Evolutionary conservation across 2,113 vertebrate species (phyloP), one percentile per base, ranked within the genome.

Genomic region (Melanerpes aurifrons): DNA sequence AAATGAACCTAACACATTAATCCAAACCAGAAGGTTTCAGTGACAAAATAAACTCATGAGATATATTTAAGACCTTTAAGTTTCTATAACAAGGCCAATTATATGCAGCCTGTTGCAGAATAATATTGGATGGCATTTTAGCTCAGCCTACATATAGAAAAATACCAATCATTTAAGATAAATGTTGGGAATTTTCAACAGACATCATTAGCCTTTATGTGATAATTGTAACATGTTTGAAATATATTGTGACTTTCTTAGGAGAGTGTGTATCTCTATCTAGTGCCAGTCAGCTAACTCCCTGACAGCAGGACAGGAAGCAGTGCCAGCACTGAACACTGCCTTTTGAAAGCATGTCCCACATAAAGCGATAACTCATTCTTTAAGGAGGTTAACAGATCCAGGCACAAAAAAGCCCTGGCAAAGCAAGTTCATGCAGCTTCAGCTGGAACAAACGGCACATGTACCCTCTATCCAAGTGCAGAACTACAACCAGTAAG

Each of bases 121-220:
- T 79, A 89, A 90, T 63, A 78, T 1, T 82, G 70, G 90, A 91
- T 88, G 93, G 70, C 73, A 92, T 95, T 96, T 94, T 90, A 92
- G 37, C 20, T 92, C 84, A 84, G 78, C 83, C 92, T 82, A 93
- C 86, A 50, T 54, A 70, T 10, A 76, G 77, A 90, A 87, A 92
- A 92, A 80, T 70, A 83, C 2, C 32, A 2, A 50, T 82, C 26
- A 57, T 62, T 67, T 68, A 72, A 89, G n/a, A 58, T 5, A 76
- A 84, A 76, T n/a, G 35, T 43, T 70, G 78, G 22, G 56, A 95
- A 63, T 81, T 83, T 87, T 91, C 57, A 66, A 64, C 45, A 90
- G 62, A 50, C 35, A 64, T 68, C 37, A 70, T 87, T 83, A 89
- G 87, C 40, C 35, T 86, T 90, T 78, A 64, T 28, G 32, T 25